Evolutionary conservation across 2,797 vertebrate genomes (phyloP).

Genomic region (Pseudochromis fuscus): DNA sequence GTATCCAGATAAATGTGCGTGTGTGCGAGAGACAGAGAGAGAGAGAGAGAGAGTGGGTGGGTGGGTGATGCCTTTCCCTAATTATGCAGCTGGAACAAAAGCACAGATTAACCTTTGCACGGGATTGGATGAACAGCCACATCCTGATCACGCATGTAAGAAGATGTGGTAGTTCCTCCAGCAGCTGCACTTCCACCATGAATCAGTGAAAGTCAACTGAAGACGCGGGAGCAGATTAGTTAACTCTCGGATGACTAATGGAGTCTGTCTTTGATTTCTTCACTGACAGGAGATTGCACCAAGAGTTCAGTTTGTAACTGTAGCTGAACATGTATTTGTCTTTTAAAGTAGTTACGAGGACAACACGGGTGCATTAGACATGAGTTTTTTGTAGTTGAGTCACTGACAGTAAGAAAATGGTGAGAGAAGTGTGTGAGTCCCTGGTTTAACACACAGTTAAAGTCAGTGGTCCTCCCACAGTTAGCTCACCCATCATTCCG

Average conservation of each 20-base stretch:
- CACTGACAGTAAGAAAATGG: not conserved
- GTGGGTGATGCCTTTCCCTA: not conserved
- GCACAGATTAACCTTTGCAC: conserved; percentile 11
- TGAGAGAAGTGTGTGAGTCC: not conserved
- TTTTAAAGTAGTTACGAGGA: not conserved
- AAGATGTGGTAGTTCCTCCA: not conserved
- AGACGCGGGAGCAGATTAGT: not conserved
- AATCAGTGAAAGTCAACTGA: conserved; percentile 2
- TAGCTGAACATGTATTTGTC: not conserved
- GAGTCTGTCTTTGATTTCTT: too few species aligned
- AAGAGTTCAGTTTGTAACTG: too few species aligned
- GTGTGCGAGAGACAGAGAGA: not conserved
- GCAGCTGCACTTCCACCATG: not conserved
- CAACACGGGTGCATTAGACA: too few species aligned
- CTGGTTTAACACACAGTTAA: conserved; percentile 1
- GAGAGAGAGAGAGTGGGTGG: not conserved
- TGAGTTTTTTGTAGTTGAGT: not conserved
- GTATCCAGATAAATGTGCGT: conserved; percentile 17
- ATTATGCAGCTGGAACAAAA: conserved; percentile 6
- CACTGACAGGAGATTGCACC: too few species aligned
- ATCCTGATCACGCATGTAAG: not conserved
- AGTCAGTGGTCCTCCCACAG: conserved; percentile 12
- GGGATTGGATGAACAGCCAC: not conserved
- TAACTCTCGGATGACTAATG: too few species aligned
- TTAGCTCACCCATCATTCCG: conserved; percentile 41